A percentile compares a stretch with the other conserved stretches of the same genome.
Evolutionary conservation across 2,113 vertebrate genomes (phyloP).

Genomic region (Lichenostomus cassidix): DNA sequence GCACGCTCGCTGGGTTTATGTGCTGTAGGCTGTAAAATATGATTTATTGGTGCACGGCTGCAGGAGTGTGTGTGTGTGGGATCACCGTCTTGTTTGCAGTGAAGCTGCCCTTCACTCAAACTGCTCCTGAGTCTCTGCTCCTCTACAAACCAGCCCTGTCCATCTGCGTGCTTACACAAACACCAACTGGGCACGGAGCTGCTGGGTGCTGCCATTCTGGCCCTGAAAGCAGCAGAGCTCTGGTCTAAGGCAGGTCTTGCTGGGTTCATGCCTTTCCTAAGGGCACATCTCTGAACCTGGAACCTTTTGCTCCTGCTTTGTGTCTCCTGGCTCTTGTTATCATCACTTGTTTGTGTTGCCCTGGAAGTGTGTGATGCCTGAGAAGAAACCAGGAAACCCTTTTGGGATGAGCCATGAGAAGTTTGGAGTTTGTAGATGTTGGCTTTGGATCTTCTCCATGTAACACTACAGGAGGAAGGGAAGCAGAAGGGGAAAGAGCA

Average conservation of each 20-base stretch:
- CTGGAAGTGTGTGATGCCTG: neutral
- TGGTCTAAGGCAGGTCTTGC: neutral
- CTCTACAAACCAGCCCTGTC: neutral
- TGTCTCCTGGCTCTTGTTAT: neutral
- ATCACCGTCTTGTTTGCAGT: neutral
- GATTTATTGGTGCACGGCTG: conserved; percentile 20
- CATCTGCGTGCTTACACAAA: neutral
- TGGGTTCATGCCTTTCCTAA: neutral
- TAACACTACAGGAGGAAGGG: neutral
- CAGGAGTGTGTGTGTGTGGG: neutral
- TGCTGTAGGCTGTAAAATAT: conserved; percentile 26
- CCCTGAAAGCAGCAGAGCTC: neutral
- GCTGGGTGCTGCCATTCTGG: neutral
- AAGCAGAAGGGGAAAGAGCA: neutral
- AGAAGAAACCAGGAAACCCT: neutral
- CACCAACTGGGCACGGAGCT: neutral
- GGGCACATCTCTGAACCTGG: neutral
- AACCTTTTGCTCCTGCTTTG: neutral
- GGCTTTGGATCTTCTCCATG: neutral
- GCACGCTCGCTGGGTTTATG: neutral
- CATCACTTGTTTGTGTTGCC: rapidly evolving
- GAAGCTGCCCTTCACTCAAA: conserved; percentile 24
- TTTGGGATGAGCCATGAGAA: neutral
- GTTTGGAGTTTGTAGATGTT: neutral
- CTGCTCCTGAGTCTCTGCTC: neutral